Conservation (phyloP, 2,888 invertebrate species). For the Neuroscelio doddi region DNA sequence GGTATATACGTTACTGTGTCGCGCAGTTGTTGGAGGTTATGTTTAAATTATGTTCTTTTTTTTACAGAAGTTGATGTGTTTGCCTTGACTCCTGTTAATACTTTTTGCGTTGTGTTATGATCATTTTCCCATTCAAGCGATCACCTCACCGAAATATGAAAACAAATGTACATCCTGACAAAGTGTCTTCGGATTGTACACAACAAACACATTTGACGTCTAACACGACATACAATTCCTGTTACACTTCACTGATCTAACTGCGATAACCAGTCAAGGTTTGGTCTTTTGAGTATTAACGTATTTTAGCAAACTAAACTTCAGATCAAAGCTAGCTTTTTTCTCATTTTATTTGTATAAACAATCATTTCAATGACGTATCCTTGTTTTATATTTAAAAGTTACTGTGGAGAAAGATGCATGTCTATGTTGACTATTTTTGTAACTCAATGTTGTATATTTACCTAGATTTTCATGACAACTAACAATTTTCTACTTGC, state of each 20-base stretch:
- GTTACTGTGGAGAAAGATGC: constrained; percentile 1
- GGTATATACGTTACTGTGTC: too few species aligned
- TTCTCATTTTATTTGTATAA: background rate
- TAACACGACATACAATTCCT: constrained; percentile 2
- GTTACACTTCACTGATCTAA: constrained; percentile 11
- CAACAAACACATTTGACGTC: constrained; percentile 7
- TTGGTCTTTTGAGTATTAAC: background rate
- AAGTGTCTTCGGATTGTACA: constrained; percentile 22
- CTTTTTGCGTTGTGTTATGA: too few species aligned
- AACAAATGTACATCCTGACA: too few species aligned
- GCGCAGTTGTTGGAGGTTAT: too few species aligned
- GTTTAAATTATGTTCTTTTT: too few species aligned
- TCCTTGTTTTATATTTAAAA: constrained; percentile 28
- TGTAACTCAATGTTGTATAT: background rate
- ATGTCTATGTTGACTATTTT: constrained; percentile 18
- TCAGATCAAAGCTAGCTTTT: too few species aligned
- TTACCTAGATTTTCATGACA: constrained; percentile 5
- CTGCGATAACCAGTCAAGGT: constrained; percentile 13
- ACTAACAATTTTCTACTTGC: constrained; percentile 9
- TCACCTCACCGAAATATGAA: too few species aligned
- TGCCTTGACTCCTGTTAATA: too few species aligned
- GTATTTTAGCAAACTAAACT: background rate
- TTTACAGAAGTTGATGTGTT: too few species aligned
- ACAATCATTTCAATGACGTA: constrained; percentile 13
- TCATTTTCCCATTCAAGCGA: too few species aligned